Percentiles rank a stretch among this genome's conserved stretches.
Conservation (phyloP, 2,888 invertebrate genomes). For the Melikaiella ostensackeni region DNA sequence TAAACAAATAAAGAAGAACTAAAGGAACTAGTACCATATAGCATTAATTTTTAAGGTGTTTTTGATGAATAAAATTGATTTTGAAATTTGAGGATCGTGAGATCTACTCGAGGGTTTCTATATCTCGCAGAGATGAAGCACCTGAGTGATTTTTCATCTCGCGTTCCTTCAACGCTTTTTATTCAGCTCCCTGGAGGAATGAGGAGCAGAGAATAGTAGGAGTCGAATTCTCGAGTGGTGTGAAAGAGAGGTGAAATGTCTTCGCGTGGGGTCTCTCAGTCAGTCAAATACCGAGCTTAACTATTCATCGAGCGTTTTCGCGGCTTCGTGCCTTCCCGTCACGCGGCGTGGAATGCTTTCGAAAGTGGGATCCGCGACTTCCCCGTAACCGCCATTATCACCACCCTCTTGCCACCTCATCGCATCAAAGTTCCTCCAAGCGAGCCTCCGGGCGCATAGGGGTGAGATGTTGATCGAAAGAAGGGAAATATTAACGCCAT, state of each 20-base stretch:
- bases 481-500: conserved; percentile 31
- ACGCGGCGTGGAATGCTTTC: conserved; percentile 60
- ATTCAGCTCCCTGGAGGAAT: conserved; percentile 15
- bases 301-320: conserved; percentile 69
- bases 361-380: conserved; percentile 58
- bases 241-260: conserved; percentile 37
- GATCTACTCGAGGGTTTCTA: neutral
- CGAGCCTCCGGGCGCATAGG: conserved; percentile 14
- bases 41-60: too few species aligned
- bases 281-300: conserved; percentile 58
- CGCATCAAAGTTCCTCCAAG: conserved; percentile 31
- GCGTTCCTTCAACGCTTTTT: conserved; percentile 37
- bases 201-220: conserved; percentile 15
- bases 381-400: conserved; percentile 62
- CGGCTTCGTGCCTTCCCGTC: conserved; percentile 63
- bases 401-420: conserved; percentile 38
- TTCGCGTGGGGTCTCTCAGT: conserved; percentile 47
- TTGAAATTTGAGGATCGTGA: neutral
- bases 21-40: too few species aligned
- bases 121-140: conserved; percentile 11
- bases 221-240: conserved; percentile 28
- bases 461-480: conserved; percentile 36
- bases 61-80: neutral
- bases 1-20: too few species aligned
- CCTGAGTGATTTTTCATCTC: conserved; percentile 37